Evolutionary conservation across 2,888 invertebrate genomes (phyloP), one percentile per base, ranked within the genome.

Genomic region (Corythucha ciliata): DNA sequence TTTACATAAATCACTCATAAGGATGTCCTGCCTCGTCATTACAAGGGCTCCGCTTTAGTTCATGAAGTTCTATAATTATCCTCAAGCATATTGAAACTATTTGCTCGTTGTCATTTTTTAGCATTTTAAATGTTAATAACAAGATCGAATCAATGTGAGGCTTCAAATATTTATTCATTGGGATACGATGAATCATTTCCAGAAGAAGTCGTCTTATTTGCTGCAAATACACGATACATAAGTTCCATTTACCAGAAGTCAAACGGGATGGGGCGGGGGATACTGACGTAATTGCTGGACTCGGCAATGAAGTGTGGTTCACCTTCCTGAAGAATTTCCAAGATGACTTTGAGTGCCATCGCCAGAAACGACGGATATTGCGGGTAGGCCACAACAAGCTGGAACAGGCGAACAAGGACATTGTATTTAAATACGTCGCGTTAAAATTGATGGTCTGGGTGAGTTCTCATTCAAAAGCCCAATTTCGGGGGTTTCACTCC

Each of bases 21-120:
- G 14, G 3, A 18, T n/a, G 16, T 69, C 75, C 74, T 64, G 91
- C 91, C 72, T 96, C 94, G 12, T 82, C 75, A 65, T 83, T 86
- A 66, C 89, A 93, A 5, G 81, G 76, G 14, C 96, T 96, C 55
- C 93, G 78, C 68, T 86, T 94, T 64, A 91, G 89, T 69, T 96
- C 96, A 66, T 97, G 94, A 26, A 96, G 74, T 66, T 98, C 98
- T 67, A 96, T 93, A 61, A 98, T 92, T 54, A 98, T 92, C 63
- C 96, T 81, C 51, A 98, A 72, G 64, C 94, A 93, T 3, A 97
- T 88, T 46, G 96, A 71, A 5, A 94, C 96, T 74, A 98, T 98
- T 67, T 96, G 97, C 68, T 98, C 98, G 70, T 98, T 98, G 67
- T 98, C 98, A 41, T 83, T 83, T 72, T 91, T 89, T 65, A 92